Base-by-base conservation (phyloP, 2,797 vertebrate genomes). In the Megaceryle alcyon region DNA sequence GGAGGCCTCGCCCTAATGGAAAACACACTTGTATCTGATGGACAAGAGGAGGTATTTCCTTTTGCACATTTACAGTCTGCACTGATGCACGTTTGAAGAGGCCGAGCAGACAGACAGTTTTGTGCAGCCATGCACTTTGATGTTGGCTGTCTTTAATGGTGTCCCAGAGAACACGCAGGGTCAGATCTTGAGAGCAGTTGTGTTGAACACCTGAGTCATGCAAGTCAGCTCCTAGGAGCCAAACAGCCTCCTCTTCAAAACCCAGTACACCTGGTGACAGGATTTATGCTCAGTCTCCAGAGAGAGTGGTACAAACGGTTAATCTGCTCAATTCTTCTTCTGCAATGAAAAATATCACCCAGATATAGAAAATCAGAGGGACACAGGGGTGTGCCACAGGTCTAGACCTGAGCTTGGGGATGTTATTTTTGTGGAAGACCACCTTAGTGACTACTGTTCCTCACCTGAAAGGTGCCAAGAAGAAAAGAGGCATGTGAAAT, bases 11-110 rank as follows among this genome's bases (percentile, higher is more conserved):
- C 17, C 51, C 39, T 77, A 84, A 93, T 75, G 78, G 82, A 72
- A 95, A 95, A 56, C 64, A 89, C 0, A 0, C 59, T 88, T 63
- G 14, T 46, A 19, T 95, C 48, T 86, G 75, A 86, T 72, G 82
- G 84, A 43, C 84, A 93, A 80, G 49, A 76, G 84, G 92, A 97
- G 72, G 57, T 37, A 91, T 86, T 95, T 92, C 82, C 83, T n/a
- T 88, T 81, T 41, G 48, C 51, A 35, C 56, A 49, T 72, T 88
- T 41, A 69, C 53, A 91, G 75, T 39, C 78, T 85, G 65, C 43
- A 57, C 80, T 88, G 79, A 61, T 1, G 10, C 72, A 92, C 12
- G 6, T 80, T 80, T 76, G 68, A 76, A 83, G 68, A 87, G 71
- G 54, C 53, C 1, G 3, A 86, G 73, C 51, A 72, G 46, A 64